Percentiles rank a stretch among this genome's conserved stretches.
phyloP scores from a whole-genome alignment of 2,113 vertebrate species.

The Connochaetes taurinus region DNA sequence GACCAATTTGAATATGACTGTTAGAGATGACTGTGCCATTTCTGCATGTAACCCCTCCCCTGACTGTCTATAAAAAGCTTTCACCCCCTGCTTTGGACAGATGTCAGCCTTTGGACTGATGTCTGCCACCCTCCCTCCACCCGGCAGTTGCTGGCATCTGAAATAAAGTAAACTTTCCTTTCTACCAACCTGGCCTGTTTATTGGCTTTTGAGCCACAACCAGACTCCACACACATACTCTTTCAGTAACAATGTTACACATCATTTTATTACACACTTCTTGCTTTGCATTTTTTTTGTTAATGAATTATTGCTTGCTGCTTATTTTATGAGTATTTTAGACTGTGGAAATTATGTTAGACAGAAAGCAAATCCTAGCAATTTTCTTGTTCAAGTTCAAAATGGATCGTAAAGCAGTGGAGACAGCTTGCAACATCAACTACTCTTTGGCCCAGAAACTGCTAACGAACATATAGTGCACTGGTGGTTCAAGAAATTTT shows the following conservation, averaged over 20 bases:
- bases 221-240: background rate
- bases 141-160: background rate
- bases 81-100: background rate
- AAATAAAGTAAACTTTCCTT: background rate
- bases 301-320: background rate
- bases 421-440: background rate
- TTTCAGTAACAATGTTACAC: background rate
- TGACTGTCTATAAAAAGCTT: background rate
- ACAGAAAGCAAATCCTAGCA: background rate
- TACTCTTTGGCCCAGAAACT: background rate
- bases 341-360: background rate
- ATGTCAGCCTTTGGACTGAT: background rate
- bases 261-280: background rate
- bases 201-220: background rate
- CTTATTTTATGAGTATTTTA: background rate
- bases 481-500: background rate
- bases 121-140: background rate
- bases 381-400: background rate
- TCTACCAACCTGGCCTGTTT: background rate
- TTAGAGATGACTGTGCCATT: background rate
- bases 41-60: background rate
- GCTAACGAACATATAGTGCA: background rate
- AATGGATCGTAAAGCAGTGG: background rate
- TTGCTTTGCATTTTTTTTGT: background rate
- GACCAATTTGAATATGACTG: background rate